phyloP scores from a whole-genome alignment of 2,113 vertebrate genomes.

The Lophura nycthemera region DNA sequence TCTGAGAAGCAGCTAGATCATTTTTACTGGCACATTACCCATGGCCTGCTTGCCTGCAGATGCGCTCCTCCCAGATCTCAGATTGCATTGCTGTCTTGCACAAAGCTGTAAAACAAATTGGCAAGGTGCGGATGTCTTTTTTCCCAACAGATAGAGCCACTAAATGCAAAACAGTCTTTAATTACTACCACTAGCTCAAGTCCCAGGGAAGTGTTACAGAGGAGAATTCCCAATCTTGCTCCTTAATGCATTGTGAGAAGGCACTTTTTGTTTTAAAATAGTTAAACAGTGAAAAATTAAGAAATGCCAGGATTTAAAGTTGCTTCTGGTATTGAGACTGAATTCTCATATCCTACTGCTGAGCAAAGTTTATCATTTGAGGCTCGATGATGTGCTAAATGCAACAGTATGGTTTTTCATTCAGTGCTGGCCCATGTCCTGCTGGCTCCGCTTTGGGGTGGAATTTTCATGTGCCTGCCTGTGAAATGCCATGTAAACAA shows the following conservation, averaged over 20 bases:
- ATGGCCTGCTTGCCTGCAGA: neutral
- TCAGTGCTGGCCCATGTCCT: neutral
- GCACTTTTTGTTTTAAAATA: neutral
- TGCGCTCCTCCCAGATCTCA: neutral
- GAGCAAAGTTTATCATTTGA: slow-evolving; percentile 24
- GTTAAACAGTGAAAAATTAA: neutral
- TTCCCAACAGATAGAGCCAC: neutral
- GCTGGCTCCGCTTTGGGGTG: neutral
- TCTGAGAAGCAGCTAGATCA: neutral
- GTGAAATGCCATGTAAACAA: slow-evolving; percentile 58
- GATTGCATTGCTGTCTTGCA: neutral
- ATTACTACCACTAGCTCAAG: neutral
- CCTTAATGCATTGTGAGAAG: neutral
- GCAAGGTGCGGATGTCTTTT: neutral
- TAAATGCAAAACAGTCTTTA: neutral
- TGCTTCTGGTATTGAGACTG: neutral
- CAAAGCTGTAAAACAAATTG: neutral
- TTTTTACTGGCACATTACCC: neutral
- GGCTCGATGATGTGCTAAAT: slow-evolving; percentile 19
- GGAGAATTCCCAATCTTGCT: neutral
- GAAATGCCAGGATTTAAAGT: neutral
- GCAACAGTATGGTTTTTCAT: slow-evolving; percentile 62
- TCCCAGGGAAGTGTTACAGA: neutral
- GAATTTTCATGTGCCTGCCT: slow-evolving; percentile 43
- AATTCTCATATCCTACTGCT: neutral